phyloP scores from a whole-genome alignment of 2,888 invertebrate species.

The Graphium colonna region DNA sequence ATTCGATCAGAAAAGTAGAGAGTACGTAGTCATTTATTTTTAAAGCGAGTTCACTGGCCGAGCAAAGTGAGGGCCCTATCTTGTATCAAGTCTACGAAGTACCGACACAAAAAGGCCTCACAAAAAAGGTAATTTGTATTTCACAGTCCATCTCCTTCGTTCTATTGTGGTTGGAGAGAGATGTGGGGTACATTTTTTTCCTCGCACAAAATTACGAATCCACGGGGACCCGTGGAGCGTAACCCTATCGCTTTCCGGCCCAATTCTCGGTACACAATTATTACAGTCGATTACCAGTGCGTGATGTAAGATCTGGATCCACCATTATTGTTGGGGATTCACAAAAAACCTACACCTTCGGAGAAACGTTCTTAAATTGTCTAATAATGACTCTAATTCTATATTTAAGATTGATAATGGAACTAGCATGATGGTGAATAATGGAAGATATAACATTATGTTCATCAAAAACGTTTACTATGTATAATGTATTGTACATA shows the following conservation, averaged over 20 bases:
- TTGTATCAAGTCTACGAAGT: constrained; percentile 14
- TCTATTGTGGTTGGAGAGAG: constrained; percentile 23
- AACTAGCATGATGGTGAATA: no score
- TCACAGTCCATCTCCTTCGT: constrained; percentile 12
- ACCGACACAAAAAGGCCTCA: constrained; percentile 11
- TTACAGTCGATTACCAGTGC: constrained; percentile 31
- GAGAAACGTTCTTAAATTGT: constrained; percentile 6
- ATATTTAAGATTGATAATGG: background rate
- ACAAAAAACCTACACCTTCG: constrained; percentile 17
- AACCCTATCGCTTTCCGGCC: constrained; percentile 63
- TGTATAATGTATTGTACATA: background rate
- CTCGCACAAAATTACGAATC: constrained; percentile 49
- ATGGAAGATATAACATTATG: no score
- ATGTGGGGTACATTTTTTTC: constrained; percentile 28
- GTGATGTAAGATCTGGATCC: constrained; percentile 15
- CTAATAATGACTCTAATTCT: constrained; percentile 1
- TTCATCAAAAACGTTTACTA: background rate
- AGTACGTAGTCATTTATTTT: background rate
- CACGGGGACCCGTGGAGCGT: constrained; percentile 62
- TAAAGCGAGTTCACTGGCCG: constrained; percentile 10
- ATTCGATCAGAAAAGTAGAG: no score
- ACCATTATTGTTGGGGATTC: constrained; percentile 6
- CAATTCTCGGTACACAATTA: constrained; percentile 73
- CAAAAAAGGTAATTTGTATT: constrained; percentile 18
- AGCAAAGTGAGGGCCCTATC: constrained; percentile 6